These are phyloP conservation scores for Agelaius tricolor DNA, from an alignment of 2,113 vertebrate genomes.

Conservation along the genomic window DNA sequence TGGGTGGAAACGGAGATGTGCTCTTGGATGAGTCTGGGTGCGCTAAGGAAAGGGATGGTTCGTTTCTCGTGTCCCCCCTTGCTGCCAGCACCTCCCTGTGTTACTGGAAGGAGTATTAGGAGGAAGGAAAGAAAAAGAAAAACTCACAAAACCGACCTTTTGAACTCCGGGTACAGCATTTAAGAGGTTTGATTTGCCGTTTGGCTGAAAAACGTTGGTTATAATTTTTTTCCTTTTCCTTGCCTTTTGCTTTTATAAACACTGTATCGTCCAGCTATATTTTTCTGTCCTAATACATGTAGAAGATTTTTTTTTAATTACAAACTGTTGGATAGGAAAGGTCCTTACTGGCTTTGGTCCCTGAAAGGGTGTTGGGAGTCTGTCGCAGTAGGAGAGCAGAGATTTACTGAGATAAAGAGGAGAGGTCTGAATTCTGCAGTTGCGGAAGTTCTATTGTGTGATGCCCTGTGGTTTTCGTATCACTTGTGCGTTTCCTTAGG, in stretches of 20 bases:
- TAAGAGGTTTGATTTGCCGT: not conserved
- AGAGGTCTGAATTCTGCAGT: not conserved
- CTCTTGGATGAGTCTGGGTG: not conserved
- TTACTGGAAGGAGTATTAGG: not conserved
- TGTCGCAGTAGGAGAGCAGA: not conserved
- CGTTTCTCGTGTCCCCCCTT: not conserved
- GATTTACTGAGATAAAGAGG: not conserved
- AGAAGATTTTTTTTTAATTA: not conserved
- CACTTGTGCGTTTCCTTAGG: not conserved
- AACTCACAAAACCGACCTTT: not conserved
- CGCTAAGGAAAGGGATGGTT: not conserved
- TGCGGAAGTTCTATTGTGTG: not conserved
- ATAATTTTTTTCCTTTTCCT: not conserved
- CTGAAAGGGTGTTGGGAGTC: not conserved
- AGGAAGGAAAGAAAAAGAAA: not conserved
- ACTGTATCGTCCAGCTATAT: not conserved
- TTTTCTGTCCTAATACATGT: not conserved
- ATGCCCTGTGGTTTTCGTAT: not conserved
- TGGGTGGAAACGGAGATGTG: not conserved
- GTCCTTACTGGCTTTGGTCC: not conserved
- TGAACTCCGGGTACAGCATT: accelerated
- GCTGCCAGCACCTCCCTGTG: not conserved
- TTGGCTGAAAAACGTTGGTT: not conserved
- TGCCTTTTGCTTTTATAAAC: not conserved
- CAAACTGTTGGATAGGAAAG: not conserved